Base-by-base conservation (phyloP, 1,140 invertebrate genomes). In the Geopemphigus sp. region DNA sequence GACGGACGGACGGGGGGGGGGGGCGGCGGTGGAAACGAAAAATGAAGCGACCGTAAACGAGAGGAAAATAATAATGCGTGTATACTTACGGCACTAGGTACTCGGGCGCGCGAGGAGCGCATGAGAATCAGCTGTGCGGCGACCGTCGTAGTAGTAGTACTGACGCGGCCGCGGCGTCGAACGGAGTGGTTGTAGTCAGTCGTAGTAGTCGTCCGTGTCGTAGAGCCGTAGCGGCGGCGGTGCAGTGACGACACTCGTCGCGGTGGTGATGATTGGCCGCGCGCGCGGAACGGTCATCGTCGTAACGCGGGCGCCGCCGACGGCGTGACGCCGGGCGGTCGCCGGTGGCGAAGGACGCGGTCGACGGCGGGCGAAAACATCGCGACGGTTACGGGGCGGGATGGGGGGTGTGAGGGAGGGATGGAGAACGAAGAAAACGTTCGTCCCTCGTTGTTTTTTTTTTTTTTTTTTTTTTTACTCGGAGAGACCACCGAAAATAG, bases 91-190 rank as follows among this genome's bases (percentile, higher is more conserved):
- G 17, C 53, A 29, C 11, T 29, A 24, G 39, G 15, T 26, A 5
- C 14, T 32, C 15, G 32, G 39, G 57, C 74, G 74, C 45, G 45
- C 24, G 74, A 78, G 57, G 74, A 78, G 57, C 56, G 45, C 74
- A 78, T 78, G 74, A 63, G 74, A 63, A 78, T 78, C 74, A 78
- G 74, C 74, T 78, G 74, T 61, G 50, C 59, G 53, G 50, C 29
- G 68, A 11, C 68, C 19, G 50, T 26, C 17, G 59, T 24, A 24
- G 26, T 24, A 15, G 4, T 17, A 54, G 29, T 17, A 22, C 54
- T 59, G 29, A 32, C n/a, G 53, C 12, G 14, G n/a, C 10, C 17
- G n/a, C 14, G 12, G 39, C 22, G 32, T 12, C 32, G 3, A 5
- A n/a, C n/a, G 24, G 26, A n/a, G 17, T 39, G 5, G 64, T 68